Conservation (phyloP, 2,888 invertebrate species). For the Frankliniella intonsa region DNA sequence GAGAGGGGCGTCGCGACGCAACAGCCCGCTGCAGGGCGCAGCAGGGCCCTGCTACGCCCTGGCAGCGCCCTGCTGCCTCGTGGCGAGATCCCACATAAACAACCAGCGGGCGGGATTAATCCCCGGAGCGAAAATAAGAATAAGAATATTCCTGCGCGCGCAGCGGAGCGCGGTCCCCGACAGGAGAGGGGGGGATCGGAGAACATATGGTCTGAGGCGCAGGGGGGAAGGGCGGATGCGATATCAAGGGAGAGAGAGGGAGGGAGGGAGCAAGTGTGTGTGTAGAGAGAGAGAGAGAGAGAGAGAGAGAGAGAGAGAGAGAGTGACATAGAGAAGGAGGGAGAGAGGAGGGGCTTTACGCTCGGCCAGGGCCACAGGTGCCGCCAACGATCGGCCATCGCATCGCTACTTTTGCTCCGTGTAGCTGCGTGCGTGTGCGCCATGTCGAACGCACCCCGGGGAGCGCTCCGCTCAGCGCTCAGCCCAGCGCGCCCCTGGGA, state of each 20-base stretch:
- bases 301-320: not conserved
- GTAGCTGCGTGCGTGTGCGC: too few relatives aligned
- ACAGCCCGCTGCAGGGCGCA: too few relatives aligned
- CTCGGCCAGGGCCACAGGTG: not conserved
- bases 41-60: too few relatives aligned
- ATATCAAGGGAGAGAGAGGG: not conserved
- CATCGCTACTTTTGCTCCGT: not conserved
- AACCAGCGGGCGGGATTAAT: not conserved
- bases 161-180: not conserved
- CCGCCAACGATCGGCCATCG: not conserved
- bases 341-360: too few relatives aligned
- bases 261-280: too few relatives aligned
- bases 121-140: not conserved
- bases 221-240: not conserved
- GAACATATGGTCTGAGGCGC: not conserved
- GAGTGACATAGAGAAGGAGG: not conserved
- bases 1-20: too few relatives aligned
- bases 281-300: too few relatives aligned
- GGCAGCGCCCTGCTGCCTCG: too few relatives aligned
- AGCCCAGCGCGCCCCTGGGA: too few relatives aligned
- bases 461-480: too few relatives aligned
- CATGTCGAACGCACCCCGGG: too few relatives aligned
- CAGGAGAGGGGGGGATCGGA: too few relatives aligned
- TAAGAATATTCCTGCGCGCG: not conserved
- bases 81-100: not conserved